phyloP scores from a whole-genome alignment of 2,888 invertebrate genomes.

The Alsophila aescularia region DNA sequence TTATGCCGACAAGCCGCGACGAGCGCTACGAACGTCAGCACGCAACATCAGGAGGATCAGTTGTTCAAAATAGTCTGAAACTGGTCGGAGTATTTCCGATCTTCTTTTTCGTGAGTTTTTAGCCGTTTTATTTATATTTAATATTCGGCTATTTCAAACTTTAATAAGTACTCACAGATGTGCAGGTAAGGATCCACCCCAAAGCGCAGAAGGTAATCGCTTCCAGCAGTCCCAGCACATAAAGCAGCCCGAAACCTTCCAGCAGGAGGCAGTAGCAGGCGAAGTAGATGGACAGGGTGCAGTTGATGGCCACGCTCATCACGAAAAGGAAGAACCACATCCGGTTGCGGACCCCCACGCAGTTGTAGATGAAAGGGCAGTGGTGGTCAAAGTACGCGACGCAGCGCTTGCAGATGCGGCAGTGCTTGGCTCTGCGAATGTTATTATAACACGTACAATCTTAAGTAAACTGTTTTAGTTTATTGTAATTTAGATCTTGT shows the following conservation, averaged over 20 bases:
- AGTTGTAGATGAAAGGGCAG: conserved; percentile 98
- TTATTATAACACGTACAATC: too few species aligned
- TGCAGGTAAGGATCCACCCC: conserved; percentile 94
- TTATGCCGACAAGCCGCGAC: too few species aligned
- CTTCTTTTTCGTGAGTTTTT: too few species aligned
- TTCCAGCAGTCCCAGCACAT: conserved; percentile 92
- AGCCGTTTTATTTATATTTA: too few species aligned
- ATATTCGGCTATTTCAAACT: too few species aligned
- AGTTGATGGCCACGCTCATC: conserved; percentile 94
- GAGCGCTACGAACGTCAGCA: too few species aligned
- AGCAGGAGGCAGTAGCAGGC: conserved; percentile 93
- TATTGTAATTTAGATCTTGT: too few species aligned
- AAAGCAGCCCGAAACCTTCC: conserved; percentile 93
- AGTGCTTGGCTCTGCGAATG: conserved; percentile 90
- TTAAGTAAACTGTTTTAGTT: too few species aligned
- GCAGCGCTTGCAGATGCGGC: conserved; percentile 95
- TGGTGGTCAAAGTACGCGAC: conserved; percentile 97
- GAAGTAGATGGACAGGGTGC: conserved; percentile 94
- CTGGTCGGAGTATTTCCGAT: too few species aligned
- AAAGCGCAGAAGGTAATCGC: conserved; percentile 93
- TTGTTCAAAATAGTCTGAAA: too few species aligned
- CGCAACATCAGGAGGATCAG: too few species aligned
- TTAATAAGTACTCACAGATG: conserved; percentile 87
- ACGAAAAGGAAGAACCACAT: conserved; percentile 97
- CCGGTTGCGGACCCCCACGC: conserved; percentile 95